Percentiles rank a stretch among this genome's conserved stretches.
These are phyloP conservation scores for Heliconius ethilla DNA, from an alignment of 2,888 invertebrate species.

Conservation along the genomic window DNA sequence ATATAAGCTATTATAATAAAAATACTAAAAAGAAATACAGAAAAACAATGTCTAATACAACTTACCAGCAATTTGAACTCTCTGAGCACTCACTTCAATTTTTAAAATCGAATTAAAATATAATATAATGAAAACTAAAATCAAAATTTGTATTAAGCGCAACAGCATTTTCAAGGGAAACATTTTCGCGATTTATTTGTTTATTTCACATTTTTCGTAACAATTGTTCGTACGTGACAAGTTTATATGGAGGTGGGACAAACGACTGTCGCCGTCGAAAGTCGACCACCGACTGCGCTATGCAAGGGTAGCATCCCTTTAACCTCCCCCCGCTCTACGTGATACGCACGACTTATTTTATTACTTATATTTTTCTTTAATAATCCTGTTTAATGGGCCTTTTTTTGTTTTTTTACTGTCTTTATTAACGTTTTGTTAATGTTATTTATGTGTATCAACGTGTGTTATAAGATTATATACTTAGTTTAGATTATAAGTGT, in stretches of 20 bases:
- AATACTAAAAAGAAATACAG: neutral
- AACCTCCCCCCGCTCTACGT: slow-evolving; percentile 52
- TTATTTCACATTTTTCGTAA: slow-evolving; percentile 53
- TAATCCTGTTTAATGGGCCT: slow-evolving; percentile 70
- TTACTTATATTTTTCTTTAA: slow-evolving; percentile 79
- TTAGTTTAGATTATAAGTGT: neutral
- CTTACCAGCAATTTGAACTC: slow-evolving; percentile 60
- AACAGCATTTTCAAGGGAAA: slow-evolving; percentile 54
- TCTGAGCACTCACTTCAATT: slow-evolving; percentile 53
- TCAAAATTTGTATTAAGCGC: slow-evolving; percentile 55
- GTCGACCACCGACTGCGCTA: slow-evolving; percentile 64
- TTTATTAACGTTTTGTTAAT: too few relatives aligned
- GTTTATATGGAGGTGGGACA: slow-evolving; percentile 48
- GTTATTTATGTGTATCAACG: neutral
- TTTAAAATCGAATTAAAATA: slow-evolving; percentile 55
- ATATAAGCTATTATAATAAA: neutral
- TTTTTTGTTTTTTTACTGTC: neutral
- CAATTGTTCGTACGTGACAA: slow-evolving; percentile 50
- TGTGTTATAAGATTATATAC: neutral
- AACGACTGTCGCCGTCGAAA: slow-evolving; percentile 48
- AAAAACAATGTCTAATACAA: slow-evolving; percentile 7
- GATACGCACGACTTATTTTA: slow-evolving; percentile 70
- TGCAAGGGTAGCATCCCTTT: slow-evolving; percentile 50
- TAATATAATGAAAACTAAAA: slow-evolving; percentile 55
- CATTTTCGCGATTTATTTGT: slow-evolving; percentile 48